Evolutionary conservation across 2,888 invertebrate genomes (phyloP).

Genomic region (Hylaea fasciaria): DNA sequence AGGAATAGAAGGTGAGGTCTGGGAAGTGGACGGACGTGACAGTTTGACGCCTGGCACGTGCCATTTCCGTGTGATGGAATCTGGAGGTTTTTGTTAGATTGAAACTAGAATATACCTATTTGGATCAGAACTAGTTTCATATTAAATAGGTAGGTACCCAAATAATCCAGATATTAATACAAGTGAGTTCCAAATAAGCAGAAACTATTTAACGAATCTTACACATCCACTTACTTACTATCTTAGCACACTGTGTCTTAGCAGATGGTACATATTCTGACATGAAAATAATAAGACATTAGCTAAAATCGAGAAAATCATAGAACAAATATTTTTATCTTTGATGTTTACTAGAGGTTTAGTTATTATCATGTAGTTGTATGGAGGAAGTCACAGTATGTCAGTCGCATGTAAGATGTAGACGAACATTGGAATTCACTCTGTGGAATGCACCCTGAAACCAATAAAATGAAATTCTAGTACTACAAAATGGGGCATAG

Average conservation of each 20-base stretch:
- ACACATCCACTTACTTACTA: not conserved
- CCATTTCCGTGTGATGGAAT: slow-evolving; percentile 9
- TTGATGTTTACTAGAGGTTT: slow-evolving; percentile 38
- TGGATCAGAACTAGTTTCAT: no score
- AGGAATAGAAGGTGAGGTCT: slow-evolving; percentile 34
- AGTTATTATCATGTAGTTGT: slow-evolving; percentile 33
- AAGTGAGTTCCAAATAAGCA: no score
- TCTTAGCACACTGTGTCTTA: no score
- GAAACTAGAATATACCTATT: not conserved
- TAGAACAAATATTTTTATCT: slow-evolving; percentile 43
- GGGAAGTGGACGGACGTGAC: slow-evolving; percentile 26
- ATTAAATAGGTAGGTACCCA: no score
- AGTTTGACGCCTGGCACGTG: slow-evolving; percentile 13
- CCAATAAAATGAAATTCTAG: not conserved
- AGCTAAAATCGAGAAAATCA: slow-evolving; percentile 17
- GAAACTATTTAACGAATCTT: not conserved
- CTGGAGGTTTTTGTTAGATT: not conserved
- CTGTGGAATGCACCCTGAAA: not conserved
- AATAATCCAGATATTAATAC: no score
- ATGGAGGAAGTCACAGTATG: slow-evolving; percentile 34
- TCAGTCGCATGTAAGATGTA: slow-evolving; percentile 31
- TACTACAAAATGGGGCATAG: slow-evolving; percentile 23
- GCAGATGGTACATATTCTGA: slow-evolving; percentile 5
- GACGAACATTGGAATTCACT: slow-evolving; percentile 15
- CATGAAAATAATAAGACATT: slow-evolving; percentile 6